Evolutionary conservation across 2,888 invertebrate species (phyloP).

Genomic region (Psylliodes chrysocephalus): DNA sequence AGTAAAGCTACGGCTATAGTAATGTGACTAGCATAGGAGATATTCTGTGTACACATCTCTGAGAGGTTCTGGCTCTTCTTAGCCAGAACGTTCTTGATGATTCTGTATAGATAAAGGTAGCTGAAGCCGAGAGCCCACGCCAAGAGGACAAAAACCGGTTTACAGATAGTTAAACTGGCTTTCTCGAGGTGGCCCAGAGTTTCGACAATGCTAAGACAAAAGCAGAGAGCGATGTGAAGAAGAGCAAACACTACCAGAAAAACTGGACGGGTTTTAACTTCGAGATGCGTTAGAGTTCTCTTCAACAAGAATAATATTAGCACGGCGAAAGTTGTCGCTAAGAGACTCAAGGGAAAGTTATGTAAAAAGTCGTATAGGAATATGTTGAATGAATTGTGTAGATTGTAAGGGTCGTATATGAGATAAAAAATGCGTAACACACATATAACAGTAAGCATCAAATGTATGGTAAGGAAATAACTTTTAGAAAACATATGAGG

Average conservation of each 20-base stretch:
- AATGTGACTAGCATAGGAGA: constrained; percentile 89
- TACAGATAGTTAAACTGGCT: constrained; percentile 75
- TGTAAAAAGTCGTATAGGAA: constrained; percentile 84
- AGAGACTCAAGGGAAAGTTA: constrained; percentile 85
- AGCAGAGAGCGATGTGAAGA: constrained; percentile 82
- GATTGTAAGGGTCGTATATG: constrained; percentile 92
- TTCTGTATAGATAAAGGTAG: constrained; percentile 86
- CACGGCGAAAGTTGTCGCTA: constrained; percentile 90
- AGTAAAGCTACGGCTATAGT: constrained; percentile 88
- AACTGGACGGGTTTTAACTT: constrained; percentile 76
- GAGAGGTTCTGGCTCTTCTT: constrained; percentile 83
- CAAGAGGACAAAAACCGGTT: constrained; percentile 86
- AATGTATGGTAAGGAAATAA: constrained; percentile 87
- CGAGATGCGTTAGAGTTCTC: constrained; percentile 78
- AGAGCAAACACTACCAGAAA: constrained; percentile 82
- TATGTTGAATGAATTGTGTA: constrained; percentile 80
- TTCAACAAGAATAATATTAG: constrained; percentile 86
- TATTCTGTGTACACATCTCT: constrained; percentile 79
- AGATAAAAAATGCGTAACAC: constrained; percentile 86
- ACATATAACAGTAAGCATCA: constrained; percentile 84
- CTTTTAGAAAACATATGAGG: constrained; percentile 88
- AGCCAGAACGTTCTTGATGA: constrained; percentile 77
- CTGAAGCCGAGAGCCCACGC: constrained; percentile 85
- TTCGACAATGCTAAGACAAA: constrained; percentile 84
- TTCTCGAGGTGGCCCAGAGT: constrained; percentile 63